Conservation (phyloP, 2,113 vertebrate genomes). For the Ibidorhyncha struthersii region DNA sequence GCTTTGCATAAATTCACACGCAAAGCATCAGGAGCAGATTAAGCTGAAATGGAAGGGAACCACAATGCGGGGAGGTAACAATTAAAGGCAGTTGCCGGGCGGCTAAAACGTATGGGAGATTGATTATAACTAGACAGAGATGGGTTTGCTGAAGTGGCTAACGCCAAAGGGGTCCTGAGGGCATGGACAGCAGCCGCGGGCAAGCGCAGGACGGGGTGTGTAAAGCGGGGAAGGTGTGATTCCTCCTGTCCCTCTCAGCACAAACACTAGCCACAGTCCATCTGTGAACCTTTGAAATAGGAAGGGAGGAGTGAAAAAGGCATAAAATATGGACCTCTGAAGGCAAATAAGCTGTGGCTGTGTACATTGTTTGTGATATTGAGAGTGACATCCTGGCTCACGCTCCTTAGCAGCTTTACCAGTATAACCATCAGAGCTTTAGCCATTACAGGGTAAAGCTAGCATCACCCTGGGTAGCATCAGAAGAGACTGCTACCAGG, state of each 20-base stretch:
- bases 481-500: slow-evolving; percentile 67
- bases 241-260: background rate
- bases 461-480: slow-evolving; percentile 69
- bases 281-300: background rate
- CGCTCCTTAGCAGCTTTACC: slow-evolving; percentile 41
- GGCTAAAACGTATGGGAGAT: background rate
- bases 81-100: slow-evolving; percentile 41
- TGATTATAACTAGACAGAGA: slow-evolving; percentile 13
- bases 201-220: background rate
- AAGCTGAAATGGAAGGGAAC: slow-evolving; percentile 44
- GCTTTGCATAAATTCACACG: slow-evolving; percentile 48
- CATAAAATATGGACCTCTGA: background rate
- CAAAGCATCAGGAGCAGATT: slow-evolving; percentile 60
- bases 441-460: slow-evolving; percentile 65
- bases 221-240: background rate
- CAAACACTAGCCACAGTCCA: background rate
- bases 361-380: background rate
- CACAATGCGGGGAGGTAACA: slow-evolving; percentile 7
- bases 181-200: background rate
- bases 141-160: background rate
- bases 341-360: background rate
- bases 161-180: background rate
- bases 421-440: slow-evolving; percentile 53
- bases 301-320: background rate
- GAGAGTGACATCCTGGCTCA: background rate